A percentile compares a stretch with the other conserved stretches of the same genome.
Evolutionary conservation across 1,140 invertebrate genomes (phyloP).

Genomic region (Temnothorax longispinosus): DNA sequence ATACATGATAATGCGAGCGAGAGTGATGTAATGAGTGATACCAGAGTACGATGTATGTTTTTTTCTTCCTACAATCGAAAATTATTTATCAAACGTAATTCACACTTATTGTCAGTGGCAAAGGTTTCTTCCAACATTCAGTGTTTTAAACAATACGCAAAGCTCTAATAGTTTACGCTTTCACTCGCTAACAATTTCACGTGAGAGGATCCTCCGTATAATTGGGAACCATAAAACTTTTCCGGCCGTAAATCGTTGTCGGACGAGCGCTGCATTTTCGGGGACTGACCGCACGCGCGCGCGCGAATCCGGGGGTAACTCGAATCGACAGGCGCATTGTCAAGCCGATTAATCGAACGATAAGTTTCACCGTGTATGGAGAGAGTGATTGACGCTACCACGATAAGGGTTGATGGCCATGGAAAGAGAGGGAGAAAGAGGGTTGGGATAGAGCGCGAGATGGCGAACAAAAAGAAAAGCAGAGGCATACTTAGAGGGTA

Average conservation of each 20-base stretch:
- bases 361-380: slow-evolving; percentile 70
- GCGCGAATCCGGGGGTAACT: slow-evolving; percentile 67
- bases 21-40: neutral
- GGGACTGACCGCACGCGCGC: slow-evolving; percentile 44
- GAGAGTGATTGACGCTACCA: slow-evolving; percentile 75
- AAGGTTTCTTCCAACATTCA: neutral
- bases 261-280: slow-evolving; percentile 47
- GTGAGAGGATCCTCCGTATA: slow-evolving; percentile 49
- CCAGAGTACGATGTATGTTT: neutral
- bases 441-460: neutral
- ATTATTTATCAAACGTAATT: neutral
- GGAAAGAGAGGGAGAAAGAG: slow-evolving; percentile 38
- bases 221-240: slow-evolving; percentile 60
- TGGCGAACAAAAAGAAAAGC: slow-evolving; percentile 43
- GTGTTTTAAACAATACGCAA: neutral
- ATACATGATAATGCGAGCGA: neutral
- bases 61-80: neutral
- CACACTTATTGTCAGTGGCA: neutral
- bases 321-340: slow-evolving; percentile 76
- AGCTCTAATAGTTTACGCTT: slow-evolving; percentile 29
- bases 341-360: slow-evolving; percentile 76
- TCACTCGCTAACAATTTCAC: slow-evolving; percentile 46
- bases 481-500: slow-evolving; percentile 53
- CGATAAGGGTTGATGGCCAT: slow-evolving; percentile 74
- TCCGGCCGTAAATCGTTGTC: slow-evolving; percentile 52